Evolutionary conservation across 2,888 invertebrate species (phyloP), one percentile per base, ranked within the genome.

Genomic region (Allolobophora icterica): DNA sequence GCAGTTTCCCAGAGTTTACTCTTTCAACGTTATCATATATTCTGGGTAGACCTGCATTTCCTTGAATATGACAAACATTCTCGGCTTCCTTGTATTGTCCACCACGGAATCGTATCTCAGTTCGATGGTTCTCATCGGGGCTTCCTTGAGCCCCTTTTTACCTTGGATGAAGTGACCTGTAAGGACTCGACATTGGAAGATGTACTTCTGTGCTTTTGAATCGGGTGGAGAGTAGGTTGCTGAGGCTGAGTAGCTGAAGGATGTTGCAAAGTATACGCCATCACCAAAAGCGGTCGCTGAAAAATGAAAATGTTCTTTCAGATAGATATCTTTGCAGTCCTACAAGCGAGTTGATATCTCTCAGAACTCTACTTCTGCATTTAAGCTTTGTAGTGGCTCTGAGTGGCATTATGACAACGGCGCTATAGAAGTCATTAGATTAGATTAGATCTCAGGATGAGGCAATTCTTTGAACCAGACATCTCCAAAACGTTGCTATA

Each of bases 41-140:
- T 94, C 93, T 8, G 94, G 94, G 90, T 94, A 94, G 5, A 94
- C 94, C 89, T 94, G 94, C 0, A 94, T 93, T 91, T 95, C 95
- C 92, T 94, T 93, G 91, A 94, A 95, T 34, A 94, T 93, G 30
- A 94, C 93, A 92, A 92, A 94, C 92, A 94, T 94, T 45, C 35
- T 84, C 93, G 93, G 34, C 45, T 90, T 21, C 90, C 19, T 90
- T 91, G 91, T n/a, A n/a, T 93, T 93, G 90, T 94, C 93, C 0
- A 93, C 93, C 5, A 94, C 93, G 33, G 94, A 94, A 91, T 95
- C 94, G 92, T 93, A 94, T 34, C 45, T 89, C 15, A 52, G 40
- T 58, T 89, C 87, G n/a, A 34, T 1, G 1, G 90, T 83, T 30
- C 89, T 91, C 30, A 35, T n/a, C 33, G 91, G 91, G 11, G 91